Evolutionary conservation across 1,140 invertebrate genomes (phyloP).

Genomic region (Apocrypta bakeri): DNA sequence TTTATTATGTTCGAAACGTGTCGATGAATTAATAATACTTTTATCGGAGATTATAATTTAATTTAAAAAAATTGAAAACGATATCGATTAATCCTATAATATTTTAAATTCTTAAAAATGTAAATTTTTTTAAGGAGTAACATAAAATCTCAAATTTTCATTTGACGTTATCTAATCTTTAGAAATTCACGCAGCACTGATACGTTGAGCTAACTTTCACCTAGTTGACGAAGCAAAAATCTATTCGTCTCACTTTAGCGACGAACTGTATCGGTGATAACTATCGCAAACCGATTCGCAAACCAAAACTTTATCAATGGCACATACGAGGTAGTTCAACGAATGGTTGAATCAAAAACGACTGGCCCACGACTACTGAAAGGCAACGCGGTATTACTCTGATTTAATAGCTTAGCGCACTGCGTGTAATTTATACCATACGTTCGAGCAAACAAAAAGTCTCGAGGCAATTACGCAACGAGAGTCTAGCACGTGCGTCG

Average conservation of each 20-base stretch:
- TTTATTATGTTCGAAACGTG: too few species aligned
- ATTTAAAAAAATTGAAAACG: too few species aligned
- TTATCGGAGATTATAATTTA: too few species aligned
- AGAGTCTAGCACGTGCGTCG: background rate
- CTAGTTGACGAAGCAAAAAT: background rate
- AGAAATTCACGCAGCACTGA: too few species aligned
- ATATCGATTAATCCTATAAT: too few species aligned
- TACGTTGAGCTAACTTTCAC: too few species aligned
- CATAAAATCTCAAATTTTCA: too few species aligned
- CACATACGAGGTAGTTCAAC: background rate
- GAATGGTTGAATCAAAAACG: background rate
- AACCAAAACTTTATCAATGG: background rate
- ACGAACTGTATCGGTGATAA: background rate
- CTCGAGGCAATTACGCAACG: background rate
- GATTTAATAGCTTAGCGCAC: constrained; percentile 20
- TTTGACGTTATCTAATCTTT: too few species aligned
- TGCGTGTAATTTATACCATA: background rate
- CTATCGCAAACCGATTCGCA: background rate
- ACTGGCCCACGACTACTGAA: background rate
- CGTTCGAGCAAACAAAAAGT: constrained; percentile 14
- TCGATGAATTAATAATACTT: too few species aligned
- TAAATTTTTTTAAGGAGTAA: too few species aligned
- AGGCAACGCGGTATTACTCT: background rate
- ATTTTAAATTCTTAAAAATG: too few species aligned
- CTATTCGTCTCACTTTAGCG: background rate